phyloP scores from a whole-genome alignment of 1,140 invertebrate genomes.

The Phymastichus coffea region DNA sequence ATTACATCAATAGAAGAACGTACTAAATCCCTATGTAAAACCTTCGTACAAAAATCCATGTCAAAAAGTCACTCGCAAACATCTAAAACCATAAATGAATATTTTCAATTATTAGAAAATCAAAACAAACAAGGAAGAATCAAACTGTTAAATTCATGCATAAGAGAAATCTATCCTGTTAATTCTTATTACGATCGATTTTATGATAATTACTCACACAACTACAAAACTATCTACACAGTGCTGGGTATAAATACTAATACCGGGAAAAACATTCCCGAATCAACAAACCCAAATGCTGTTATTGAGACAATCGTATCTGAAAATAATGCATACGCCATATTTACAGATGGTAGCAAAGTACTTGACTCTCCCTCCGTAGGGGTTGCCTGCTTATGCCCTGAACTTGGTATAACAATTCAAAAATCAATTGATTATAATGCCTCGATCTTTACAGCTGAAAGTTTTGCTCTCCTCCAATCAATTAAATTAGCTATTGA shows the following conservation, averaged over 20 bases:
- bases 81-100: neutral
- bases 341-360: neutral
- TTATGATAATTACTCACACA: too few relatives aligned
- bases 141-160: too few relatives aligned
- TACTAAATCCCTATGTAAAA: neutral
- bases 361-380: neutral
- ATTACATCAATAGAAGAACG: neutral
- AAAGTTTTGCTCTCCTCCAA: neutral
- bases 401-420: neutral
- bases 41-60: neutral
- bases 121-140: too few relatives aligned
- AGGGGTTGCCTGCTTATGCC: neutral
- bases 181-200: too few relatives aligned
- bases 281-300: neutral
- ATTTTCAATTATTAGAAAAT: too few relatives aligned
- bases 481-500: neutral
- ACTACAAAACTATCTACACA: too few relatives aligned
- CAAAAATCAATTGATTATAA: neutral
- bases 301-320: neutral
- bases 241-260: too few relatives aligned
- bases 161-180: too few relatives aligned
- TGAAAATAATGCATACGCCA: neutral
- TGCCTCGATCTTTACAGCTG: neutral
- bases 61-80: neutral
- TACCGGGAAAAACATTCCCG: neutral